Evolutionary conservation across 2,888 invertebrate species (phyloP), one percentile per base, ranked within the genome.

Genomic region (Eupithecia exiguata): DNA sequence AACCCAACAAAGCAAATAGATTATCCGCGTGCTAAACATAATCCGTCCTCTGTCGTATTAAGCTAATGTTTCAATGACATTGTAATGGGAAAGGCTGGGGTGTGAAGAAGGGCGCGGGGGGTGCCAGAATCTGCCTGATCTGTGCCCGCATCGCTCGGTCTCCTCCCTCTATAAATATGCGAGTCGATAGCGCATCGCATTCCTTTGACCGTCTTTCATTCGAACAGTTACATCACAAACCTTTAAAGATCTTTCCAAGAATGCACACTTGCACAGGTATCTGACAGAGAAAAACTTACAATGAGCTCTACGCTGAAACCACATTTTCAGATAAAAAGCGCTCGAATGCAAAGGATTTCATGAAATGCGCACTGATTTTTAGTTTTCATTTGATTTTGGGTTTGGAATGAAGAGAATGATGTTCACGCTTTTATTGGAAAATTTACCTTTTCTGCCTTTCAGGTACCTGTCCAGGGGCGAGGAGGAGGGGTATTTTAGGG

Each of bases 111-210:
- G 75, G 70, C 66, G 73, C 68, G 16, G 38, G 66, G 71, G 21
- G 25, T 72, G 71, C 77, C 75, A 69, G 75, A 77, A 73, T 74
- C 76, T 78, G 80, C 77, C 81, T 84, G 79, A 82, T 86, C 83
- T 82, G 79, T 81, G 84, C 65, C 82, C 82, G 76, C 81, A 78
- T 75, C 81, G 79, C 84, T 78, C 79, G 70, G 73, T 81, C 78
- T 77, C 78, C 85, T 82, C 84, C 84, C 85, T 84, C 86, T 87
- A 87, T 89, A 89, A 88, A 89, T 89, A 87, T 86, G 83, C 84
- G 80, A 89, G 87, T 89, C 89, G 87, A 89, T 88, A 89, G 84
- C 86, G 84, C 87, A 86, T 85, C 83, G 84, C 83, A 86, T 86
- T 84, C 84, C 70, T 72, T 65, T 70, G 75, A 75, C 72, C 84